Conservation (phyloP, 2,797 vertebrate species). For the Ispidina lecontei region DNA sequence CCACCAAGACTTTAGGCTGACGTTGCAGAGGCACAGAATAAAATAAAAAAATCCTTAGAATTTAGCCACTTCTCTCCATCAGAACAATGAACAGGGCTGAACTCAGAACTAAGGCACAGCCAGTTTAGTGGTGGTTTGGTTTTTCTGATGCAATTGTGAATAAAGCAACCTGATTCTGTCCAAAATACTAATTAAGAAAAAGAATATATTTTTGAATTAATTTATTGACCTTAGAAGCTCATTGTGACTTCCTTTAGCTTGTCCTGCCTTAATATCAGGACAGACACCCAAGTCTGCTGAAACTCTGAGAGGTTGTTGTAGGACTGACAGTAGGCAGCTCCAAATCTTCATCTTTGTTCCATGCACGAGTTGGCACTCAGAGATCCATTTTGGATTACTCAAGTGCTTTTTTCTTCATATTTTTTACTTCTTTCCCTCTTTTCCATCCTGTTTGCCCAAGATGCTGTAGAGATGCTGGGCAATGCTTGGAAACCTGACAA, state of each 20-base stretch:
- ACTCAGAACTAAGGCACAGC: not conserved
- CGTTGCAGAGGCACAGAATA: not conserved
- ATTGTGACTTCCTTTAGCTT: not conserved
- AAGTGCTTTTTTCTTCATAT: not conserved
- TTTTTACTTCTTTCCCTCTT: not conserved
- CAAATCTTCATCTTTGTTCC: not conserved
- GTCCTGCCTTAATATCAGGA: not conserved
- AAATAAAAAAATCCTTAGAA: not conserved
- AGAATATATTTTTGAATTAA: too few relatives aligned
- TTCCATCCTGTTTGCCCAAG: not conserved
- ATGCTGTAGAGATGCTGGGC: not conserved
- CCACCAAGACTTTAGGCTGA: not conserved
- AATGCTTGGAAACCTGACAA: accelerated
- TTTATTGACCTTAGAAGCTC: not conserved
- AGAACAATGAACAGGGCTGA: not conserved
- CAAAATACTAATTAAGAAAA: not conserved
- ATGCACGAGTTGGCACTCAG: not conserved
- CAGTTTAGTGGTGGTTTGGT: not conserved
- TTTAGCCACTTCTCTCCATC: not conserved
- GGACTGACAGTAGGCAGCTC: not conserved
- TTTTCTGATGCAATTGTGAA: not conserved
- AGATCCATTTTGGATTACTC: not conserved
- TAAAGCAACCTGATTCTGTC: not conserved
- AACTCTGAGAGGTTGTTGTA: not conserved
- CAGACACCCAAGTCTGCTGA: not conserved